Percentiles rank a stretch among this genome's conserved stretches.
Conservation (phyloP, 2,888 invertebrate genomes). For the Graphium colonna region DNA sequence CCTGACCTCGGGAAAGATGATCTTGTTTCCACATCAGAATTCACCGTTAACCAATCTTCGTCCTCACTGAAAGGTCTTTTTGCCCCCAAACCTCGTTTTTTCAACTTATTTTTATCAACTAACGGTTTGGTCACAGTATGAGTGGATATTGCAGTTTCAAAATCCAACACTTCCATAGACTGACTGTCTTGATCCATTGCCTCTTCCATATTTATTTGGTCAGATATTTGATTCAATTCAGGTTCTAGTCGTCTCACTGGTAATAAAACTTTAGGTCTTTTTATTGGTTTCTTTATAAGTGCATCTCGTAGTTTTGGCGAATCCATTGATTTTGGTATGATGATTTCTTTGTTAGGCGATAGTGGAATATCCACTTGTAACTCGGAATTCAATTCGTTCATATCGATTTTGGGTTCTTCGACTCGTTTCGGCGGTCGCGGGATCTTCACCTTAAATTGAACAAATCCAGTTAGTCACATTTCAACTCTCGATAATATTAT, state of each 20-base stretch:
- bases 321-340: slow-evolving; percentile 45
- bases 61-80: slow-evolving; percentile 54
- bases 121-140: slow-evolving; percentile 62
- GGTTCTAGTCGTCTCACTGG: slow-evolving; percentile 55
- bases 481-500: no score
- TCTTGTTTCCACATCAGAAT: slow-evolving; percentile 63
- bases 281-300: slow-evolving; percentile 53
- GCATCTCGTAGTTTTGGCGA: slow-evolving; percentile 65
- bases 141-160: slow-evolving; percentile 63
- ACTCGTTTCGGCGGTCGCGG: slow-evolving; percentile 49
- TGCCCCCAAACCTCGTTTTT: slow-evolving; percentile 42
- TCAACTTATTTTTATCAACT: slow-evolving; percentile 39
- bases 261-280: slow-evolving; percentile 59
- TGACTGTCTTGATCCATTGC: slow-evolving; percentile 2
- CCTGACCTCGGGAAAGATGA: slow-evolving; percentile 66
- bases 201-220: slow-evolving; percentile 32
- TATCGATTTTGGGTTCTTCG: slow-evolving; percentile 43
- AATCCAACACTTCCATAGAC: slow-evolving; percentile 45
- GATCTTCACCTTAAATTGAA: slow-evolving; percentile 55
- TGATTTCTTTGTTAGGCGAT: slow-evolving; percentile 30
- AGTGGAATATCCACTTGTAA: slow-evolving; percentile 32
- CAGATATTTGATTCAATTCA: slow-evolving; percentile 27
- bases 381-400: slow-evolving; percentile 33
- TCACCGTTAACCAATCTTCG: slow-evolving; percentile 55
- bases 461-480: no score